Conservation (phyloP, 1,140 invertebrate species). For the Tetramorium alpestre region DNA sequence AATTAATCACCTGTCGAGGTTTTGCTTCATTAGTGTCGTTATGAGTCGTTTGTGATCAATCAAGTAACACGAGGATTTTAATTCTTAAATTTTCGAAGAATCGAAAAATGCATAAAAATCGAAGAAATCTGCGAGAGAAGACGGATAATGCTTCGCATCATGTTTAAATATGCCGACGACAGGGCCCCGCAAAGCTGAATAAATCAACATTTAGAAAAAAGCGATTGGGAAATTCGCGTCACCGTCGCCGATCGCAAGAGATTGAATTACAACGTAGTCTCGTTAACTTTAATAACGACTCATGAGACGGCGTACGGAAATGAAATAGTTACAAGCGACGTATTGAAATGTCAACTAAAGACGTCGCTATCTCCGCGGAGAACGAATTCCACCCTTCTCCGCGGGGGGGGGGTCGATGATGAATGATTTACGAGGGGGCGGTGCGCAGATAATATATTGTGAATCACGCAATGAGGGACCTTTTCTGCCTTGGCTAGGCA, state of each 20-base stretch:
- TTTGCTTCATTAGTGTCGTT: conserved; percentile 20
- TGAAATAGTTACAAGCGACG: not conserved
- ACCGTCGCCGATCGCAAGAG: not conserved
- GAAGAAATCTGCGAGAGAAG: no score
- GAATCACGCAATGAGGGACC: conserved; percentile 14
- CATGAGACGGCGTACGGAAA: not conserved
- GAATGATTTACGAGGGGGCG: conserved; percentile 30
- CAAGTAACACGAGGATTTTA: not conserved
- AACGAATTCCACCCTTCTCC: not conserved
- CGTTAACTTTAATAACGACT: conserved; percentile 1
- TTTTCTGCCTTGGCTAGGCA: not conserved
- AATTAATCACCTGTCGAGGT: conserved; percentile 10
- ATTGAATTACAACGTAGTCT: not conserved
- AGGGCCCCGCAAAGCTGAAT: not conserved
- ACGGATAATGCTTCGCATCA: not conserved
- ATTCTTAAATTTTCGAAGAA: not conserved
- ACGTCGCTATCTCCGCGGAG: conserved; percentile 13
- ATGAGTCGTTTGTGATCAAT: not conserved
- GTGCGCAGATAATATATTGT: not conserved
- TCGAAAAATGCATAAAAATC: not conserved
- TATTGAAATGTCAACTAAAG: conserved; percentile 52
- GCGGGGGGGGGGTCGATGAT: not conserved
- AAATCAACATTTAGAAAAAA: not conserved
- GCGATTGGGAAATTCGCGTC: not conserved
- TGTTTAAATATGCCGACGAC: no score